A percentile compares a stretch with the other conserved stretches of the same genome.
phyloP scores from a whole-genome alignment of 2,113 vertebrate species.

The Actinemys pallida region DNA sequence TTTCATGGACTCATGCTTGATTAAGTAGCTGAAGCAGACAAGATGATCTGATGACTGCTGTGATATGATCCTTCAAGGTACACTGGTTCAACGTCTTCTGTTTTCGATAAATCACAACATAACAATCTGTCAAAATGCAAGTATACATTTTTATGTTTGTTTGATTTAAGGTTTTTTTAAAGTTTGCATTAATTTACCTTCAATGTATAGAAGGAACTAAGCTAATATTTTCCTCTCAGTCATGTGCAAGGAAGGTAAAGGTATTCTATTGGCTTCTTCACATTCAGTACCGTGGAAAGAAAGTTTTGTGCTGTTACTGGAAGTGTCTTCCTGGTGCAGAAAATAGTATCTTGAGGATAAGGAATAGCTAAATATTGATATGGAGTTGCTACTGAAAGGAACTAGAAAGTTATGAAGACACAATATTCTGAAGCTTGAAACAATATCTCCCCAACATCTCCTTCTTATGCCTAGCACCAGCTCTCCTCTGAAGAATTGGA shows the following conservation, averaged over 20 bases:
- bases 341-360: background rate
- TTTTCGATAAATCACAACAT: slow-evolving; percentile 47
- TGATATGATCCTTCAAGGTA: slow-evolving; percentile 12
- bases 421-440: background rate
- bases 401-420: background rate
- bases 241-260: background rate
- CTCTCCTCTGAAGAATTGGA: background rate
- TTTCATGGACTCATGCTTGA: slow-evolving; percentile 38
- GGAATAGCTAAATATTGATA: background rate
- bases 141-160: slow-evolving; percentile 13
- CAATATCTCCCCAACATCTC: background rate
- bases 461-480: background rate
- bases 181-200: slow-evolving; percentile 10
- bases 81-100: background rate
- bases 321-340: background rate
- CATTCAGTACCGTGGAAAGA: background rate
- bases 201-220: background rate
- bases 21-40: slow-evolving; percentile 31
- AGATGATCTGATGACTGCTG: slow-evolving; percentile 28
- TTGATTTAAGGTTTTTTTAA: background rate
- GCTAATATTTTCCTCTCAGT: background rate
- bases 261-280: background rate
- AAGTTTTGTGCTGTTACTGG: background rate
- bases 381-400: background rate
- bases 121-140: slow-evolving; percentile 32